Conservation (phyloP, 2,888 invertebrate species). For the Leucoptera coffeella region DNA sequence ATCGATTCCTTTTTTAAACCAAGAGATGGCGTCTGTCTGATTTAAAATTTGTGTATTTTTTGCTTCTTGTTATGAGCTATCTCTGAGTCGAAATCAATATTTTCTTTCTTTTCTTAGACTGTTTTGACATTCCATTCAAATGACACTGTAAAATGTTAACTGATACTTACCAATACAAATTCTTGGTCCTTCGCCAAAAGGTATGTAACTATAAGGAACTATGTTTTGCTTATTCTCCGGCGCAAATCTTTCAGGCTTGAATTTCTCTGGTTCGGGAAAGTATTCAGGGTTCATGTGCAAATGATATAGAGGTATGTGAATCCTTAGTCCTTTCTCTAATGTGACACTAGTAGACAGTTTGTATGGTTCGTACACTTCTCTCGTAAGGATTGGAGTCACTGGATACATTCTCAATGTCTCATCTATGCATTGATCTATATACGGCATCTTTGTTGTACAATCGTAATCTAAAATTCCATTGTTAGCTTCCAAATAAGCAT, state of each 20-base stretch:
- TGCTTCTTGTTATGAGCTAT: too few relatives aligned
- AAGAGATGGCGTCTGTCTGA: too few relatives aligned
- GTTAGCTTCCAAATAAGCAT: constrained; percentile 16
- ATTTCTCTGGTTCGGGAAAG: constrained; percentile 4
- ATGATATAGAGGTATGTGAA: constrained; percentile 4
- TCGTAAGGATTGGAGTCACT: constrained; percentile 15
- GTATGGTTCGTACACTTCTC: constrained; percentile 8
- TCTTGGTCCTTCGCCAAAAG: constrained; percentile 31
- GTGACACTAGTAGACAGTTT: constrained; percentile 1
- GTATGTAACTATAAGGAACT: constrained; percentile 21
- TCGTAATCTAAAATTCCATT: constrained; percentile 32
- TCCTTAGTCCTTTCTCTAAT: constrained; percentile 3
- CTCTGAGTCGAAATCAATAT: too few relatives aligned
- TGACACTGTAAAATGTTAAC: too few relatives aligned
- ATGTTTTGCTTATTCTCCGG: constrained; percentile 15
- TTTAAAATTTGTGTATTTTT: too few relatives aligned
- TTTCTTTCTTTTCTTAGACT: too few relatives aligned
- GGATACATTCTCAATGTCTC: constrained; percentile 39
- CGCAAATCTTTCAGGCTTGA: constrained; percentile 4
- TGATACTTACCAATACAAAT: constrained; percentile 30
- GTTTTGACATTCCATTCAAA: too few relatives aligned
- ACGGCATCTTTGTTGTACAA: constrained; percentile 30
- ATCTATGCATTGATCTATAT: constrained; percentile 31
- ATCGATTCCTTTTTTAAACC: too few relatives aligned
- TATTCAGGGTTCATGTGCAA: constrained; percentile 5